phyloP scores from a whole-genome alignment of 2,888 invertebrate species.

The Chrysolina oricalcia region DNA sequence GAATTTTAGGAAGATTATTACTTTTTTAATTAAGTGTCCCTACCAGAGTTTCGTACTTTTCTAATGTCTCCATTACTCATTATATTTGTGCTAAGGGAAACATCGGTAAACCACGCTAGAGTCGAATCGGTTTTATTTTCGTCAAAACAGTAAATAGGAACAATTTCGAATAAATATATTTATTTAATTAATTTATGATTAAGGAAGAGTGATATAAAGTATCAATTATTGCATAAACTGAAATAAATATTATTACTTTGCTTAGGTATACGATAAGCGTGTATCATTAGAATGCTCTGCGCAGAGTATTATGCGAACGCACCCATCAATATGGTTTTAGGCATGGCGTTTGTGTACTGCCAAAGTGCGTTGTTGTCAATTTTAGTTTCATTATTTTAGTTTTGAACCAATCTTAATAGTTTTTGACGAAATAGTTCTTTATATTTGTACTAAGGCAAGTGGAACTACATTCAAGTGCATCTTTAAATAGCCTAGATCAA shows the following conservation, averaged over 20 bases:
- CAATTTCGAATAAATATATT: too few species aligned
- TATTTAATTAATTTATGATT: too few species aligned
- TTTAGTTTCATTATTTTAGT: conserved; percentile 66
- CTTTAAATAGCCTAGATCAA: conserved; percentile 6
- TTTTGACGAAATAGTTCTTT: conserved; percentile 27
- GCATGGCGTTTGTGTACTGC: conserved; percentile 61
- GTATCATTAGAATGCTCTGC: neutral
- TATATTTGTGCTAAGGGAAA: too few species aligned
- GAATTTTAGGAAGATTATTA: too few species aligned
- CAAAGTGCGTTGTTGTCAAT: conserved; percentile 72
- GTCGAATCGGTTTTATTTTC: too few species aligned
- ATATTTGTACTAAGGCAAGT: conserved; percentile 29
- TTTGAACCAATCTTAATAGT: conserved; percentile 52
- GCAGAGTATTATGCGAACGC: neutral
- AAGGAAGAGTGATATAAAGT: too few species aligned
- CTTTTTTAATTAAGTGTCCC: too few species aligned
- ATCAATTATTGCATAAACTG: too few species aligned
- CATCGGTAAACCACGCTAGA: too few species aligned
- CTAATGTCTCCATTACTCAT: too few species aligned
- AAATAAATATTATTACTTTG: neutral
- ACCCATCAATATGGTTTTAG: conserved; percentile 19
- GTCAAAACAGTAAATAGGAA: neutral
- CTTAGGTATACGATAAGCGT: neutral
- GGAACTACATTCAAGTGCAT: conserved; percentile 23
- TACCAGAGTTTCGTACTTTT: too few species aligned